Base-by-base conservation (phyloP, 2,888 invertebrate genomes). In the Himalopsyche tibetana region DNA sequence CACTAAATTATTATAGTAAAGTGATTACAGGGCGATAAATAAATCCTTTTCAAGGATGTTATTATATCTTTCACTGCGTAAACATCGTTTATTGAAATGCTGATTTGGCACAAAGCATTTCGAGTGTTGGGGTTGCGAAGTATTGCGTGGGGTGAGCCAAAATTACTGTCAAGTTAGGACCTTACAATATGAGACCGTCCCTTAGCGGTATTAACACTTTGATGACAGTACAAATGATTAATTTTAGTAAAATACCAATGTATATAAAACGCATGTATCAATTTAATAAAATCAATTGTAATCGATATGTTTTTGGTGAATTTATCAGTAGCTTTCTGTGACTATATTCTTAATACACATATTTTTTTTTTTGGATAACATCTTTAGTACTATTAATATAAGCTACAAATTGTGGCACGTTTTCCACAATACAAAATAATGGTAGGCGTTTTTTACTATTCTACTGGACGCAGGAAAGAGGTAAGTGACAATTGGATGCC, bases 91-190 rank as follows among this genome's bases (percentile, higher is more conserved):
- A 74, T 74, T 28, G 36, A 74, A 74, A 36, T 74, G 74, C 36
- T 36, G 74, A 74, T 74, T 28, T 38, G 8, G 36, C 36, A 38
- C 36, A 4, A 74, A 51, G 15, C 15, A 15, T 51, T 74, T 36
- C 38, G 36, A 28, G 28, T 69, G 8, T 69, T 17, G 19, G 74
- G 74, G 28, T 15, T 38, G 36, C 38, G 8, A 74, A 74, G 38
- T 36, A 15, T 36, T 28, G 74, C 74, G 12, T 36, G 28, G 28
- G 74, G 74, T 74, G 6, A 74, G 38, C 38, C 38, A 38, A 74
- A 74, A 74, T 74, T 74, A 74, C 28, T 74, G 74, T 38, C 74
- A 74, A 74, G 74, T 5, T 38, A 36, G 74, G 74, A 74, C 74
- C 74, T 74, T 74, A 12, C 36, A 74, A 74, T 74, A 36, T 74